These are phyloP conservation scores for Aphelocoma coerulescens DNA, from an alignment of 2,113 vertebrate genomes.

Conservation along the genomic window DNA sequence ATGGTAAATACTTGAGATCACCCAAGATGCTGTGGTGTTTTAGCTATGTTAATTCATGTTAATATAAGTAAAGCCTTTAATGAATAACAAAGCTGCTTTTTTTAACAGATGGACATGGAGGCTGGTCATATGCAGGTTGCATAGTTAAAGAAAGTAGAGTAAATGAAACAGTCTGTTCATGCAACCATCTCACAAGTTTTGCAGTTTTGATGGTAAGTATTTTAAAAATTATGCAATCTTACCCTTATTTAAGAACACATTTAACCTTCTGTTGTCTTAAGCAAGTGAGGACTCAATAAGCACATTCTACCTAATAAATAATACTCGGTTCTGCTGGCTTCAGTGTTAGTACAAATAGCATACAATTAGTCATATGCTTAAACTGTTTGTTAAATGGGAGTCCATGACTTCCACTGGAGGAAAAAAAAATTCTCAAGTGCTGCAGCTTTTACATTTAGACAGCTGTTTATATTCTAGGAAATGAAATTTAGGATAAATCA, in stretches of 20 bases:
- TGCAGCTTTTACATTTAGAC: background rate
- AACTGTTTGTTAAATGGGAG: background rate
- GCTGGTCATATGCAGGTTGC: slow-evolving; percentile 85
- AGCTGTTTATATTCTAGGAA: background rate
- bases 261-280: background rate
- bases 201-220: slow-evolving; percentile 85
- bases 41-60: background rate
- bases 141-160: slow-evolving; percentile 69
- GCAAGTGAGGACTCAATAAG: background rate
- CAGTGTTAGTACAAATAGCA: background rate
- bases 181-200: slow-evolving; percentile 93
- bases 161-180: slow-evolving; percentile 84
- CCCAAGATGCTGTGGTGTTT: background rate
- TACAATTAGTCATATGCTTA: background rate
- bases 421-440: background rate
- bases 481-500: background rate
- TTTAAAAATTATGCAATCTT: background rate
- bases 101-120: slow-evolving; percentile 78
- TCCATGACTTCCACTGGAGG: background rate
- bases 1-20: slow-evolving; percentile 75
- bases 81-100: slow-evolving; percentile 20
- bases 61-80: background rate
- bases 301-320: background rate
- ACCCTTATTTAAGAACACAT: background rate
- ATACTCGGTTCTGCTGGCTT: background rate